Conservation (phyloP, 2,113 vertebrate genomes). For the Channa argus region DNA sequence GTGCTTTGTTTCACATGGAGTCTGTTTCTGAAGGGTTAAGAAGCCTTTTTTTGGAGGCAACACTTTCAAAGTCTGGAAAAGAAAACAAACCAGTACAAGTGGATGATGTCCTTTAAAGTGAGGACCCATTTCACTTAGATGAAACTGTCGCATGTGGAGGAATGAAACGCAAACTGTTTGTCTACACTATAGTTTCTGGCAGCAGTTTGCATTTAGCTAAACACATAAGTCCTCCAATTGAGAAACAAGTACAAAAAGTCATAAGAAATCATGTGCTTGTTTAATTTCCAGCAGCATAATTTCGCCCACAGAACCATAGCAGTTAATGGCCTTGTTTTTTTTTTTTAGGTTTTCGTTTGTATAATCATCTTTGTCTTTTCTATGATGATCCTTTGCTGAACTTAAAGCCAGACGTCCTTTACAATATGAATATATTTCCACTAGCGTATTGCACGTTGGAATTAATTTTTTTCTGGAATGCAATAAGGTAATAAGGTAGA, state of each 20-base stretch:
- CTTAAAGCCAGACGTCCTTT: slow-evolving; percentile 93
- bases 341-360: slow-evolving; percentile 56
- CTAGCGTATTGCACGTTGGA: slow-evolving; percentile 89
- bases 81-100: slow-evolving; percentile 29
- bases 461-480: slow-evolving; percentile 91
- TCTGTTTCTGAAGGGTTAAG: slow-evolving; percentile 47
- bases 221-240: slow-evolving; percentile 71
- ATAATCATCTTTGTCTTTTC: slow-evolving; percentile 58
- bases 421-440: slow-evolving; percentile 90
- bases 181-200: slow-evolving; percentile 46
- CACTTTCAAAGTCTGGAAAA: slow-evolving; percentile 26
- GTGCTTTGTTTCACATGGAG: slow-evolving; percentile 61
- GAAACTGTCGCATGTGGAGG: slow-evolving; percentile 48
- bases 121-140: slow-evolving; percentile 61
- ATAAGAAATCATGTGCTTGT: slow-evolving; percentile 86
- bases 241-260: slow-evolving; percentile 80
- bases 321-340: slow-evolving; percentile 81
- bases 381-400: slow-evolving; percentile 84
- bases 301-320: slow-evolving; percentile 79
- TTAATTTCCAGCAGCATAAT: slow-evolving; percentile 82
- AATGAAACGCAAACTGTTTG: slow-evolving; percentile 60
- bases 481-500: slow-evolving; percentile 88
- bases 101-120: slow-evolving; percentile 43
- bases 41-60: slow-evolving; percentile 41
- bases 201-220: slow-evolving; percentile 62